Evolutionary conservation across 2,888 invertebrate genomes (phyloP).

Genomic region (Hesperia comma): DNA sequence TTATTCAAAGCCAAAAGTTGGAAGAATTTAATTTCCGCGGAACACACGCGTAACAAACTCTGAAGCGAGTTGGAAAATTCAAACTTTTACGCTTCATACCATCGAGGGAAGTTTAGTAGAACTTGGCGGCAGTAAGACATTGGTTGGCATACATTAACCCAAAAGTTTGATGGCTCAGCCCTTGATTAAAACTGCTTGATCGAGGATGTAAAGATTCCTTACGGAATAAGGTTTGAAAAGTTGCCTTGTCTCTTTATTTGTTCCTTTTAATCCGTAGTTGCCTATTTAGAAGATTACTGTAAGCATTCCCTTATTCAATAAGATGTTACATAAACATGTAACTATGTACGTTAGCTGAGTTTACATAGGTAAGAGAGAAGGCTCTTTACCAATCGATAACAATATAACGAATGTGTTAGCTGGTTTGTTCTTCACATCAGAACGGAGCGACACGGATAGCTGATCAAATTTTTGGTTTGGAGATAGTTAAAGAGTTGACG

Average conservation of each 20-base stretch:
- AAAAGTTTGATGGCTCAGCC: conserved; percentile 42
- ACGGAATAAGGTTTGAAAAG: conserved; percentile 14
- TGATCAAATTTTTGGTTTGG: too few species aligned
- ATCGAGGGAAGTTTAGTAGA: conserved; percentile 38
- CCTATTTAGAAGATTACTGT: too few species aligned
- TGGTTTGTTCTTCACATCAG: too few species aligned
- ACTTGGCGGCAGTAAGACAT: conserved; percentile 36
- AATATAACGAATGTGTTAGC: too few species aligned
- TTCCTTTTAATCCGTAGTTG: background rate
- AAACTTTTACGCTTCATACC: conserved; percentile 41
- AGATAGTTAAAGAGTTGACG: too few species aligned
- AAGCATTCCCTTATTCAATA: background rate
- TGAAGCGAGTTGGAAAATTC: conserved; percentile 31
- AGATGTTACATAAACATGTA: background rate
- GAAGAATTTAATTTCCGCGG: conserved; percentile 31
- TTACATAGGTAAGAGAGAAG: too few species aligned
- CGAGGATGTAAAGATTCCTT: conserved; percentile 35
- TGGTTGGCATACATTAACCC: conserved; percentile 44
- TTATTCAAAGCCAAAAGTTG: conserved; percentile 11
- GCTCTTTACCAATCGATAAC: too few species aligned
- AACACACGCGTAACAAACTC: conserved; percentile 26
- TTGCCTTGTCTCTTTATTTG: conserved; percentile 8
- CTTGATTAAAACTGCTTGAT: conserved; percentile 44
- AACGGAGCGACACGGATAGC: too few species aligned
- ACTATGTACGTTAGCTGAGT: too few species aligned